Evolutionary conservation across 2,797 vertebrate genomes (phyloP), one percentile per base, ranked within the genome.

Genomic region (Enteromius trimaculatus): DNA sequence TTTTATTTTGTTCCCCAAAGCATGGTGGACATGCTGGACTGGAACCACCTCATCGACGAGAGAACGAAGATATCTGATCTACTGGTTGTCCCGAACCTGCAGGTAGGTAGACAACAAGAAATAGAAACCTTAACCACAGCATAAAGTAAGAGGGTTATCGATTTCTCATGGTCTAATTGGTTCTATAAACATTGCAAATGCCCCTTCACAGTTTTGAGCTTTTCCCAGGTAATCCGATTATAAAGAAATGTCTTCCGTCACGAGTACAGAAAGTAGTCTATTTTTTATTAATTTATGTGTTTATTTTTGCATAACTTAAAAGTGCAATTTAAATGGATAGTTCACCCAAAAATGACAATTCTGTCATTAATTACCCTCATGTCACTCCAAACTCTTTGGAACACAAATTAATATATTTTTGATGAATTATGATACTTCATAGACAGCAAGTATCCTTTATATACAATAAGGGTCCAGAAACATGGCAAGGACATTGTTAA

Each of bases 11-110:
- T 77, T 29, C 76, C 21, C 8, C 31, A n/a, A 90, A 98, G 98
- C 64, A 95, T 94, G 4, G 93, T 98, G 85, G 96, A 98, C 90
- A 86, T 98, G 85, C 89, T 98, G 75, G 96, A 97, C 90, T 99
- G 97, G 97, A 96, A 93, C 91, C 92, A 93, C 85, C 92, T 99
- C 64, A 93, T 98, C 0, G 92, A 97, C 72, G 93, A 93, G 89
- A 93, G 92, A 86, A 94, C 89, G 16, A 93, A 93, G 86, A 90
- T 94, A 84, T 94, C 96, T 8, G 95, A 95, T 89, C 94, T 97
- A 86, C 95, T 99, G 42, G 89, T 97, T 0, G 86, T 97, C 66
- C 97, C 97, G 49, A 96, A 97, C 55, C 75, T 94, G 29, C 87
- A 97, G 96, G 98, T 98, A 87, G 90, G 87, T 47, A 14, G 44